Evolutionary conservation across 2,797 vertebrate genomes (phyloP).

Genomic region (Parauchenoglanis punctatus): DNA sequence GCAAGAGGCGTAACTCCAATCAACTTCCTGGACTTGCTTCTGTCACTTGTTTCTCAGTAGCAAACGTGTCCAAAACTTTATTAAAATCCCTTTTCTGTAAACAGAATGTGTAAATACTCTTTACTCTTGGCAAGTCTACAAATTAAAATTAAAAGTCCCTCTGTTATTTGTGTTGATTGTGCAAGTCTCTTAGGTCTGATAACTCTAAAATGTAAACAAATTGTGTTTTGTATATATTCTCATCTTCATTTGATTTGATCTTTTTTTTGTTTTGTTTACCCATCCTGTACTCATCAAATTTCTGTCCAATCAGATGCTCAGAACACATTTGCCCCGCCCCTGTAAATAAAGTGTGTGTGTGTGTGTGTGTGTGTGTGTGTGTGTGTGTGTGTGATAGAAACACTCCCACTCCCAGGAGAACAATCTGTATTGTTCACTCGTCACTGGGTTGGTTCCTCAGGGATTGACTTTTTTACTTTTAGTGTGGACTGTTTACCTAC

Average conservation of each 20-base stretch:
- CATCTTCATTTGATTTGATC: not conserved
- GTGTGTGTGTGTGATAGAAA: too few species aligned
- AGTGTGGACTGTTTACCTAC: too few species aligned
- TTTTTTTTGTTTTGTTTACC: not conserved
- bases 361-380: not conserved
- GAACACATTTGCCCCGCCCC: not conserved
- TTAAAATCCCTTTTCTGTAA: not conserved
- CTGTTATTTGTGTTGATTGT: not conserved
- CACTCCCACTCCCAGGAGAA: too few species aligned
- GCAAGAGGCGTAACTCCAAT: not conserved
- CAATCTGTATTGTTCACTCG: too few species aligned
- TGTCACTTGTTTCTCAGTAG: not conserved
- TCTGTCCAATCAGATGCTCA: not conserved
- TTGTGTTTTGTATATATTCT: not conserved
- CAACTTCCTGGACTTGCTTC: not conserved
- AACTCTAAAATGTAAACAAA: not conserved
- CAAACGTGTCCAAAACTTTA: not conserved
- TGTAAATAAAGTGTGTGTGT: not conserved
- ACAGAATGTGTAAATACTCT: not conserved
- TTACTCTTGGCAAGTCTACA: not conserved
- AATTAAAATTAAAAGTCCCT: not conserved
- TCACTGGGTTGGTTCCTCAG: too few species aligned
- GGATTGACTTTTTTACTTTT: too few species aligned
- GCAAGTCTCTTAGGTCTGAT: not conserved
- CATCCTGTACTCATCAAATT: not conserved